Conservation (phyloP, 2,113 vertebrate species). For the Bubo bubo region DNA sequence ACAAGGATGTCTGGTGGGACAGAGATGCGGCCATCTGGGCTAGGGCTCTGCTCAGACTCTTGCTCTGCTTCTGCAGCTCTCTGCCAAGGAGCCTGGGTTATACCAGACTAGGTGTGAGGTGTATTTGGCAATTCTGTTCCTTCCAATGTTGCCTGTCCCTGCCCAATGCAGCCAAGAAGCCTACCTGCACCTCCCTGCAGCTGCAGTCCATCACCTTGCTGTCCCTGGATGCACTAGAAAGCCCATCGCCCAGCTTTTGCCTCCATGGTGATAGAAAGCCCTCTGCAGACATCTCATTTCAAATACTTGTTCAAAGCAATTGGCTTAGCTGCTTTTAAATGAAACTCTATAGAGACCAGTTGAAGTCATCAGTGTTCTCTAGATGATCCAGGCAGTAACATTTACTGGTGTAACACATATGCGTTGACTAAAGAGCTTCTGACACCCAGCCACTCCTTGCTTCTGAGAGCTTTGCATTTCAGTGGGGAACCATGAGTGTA, state of each 20-base stretch:
- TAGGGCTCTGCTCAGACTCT: neutral
- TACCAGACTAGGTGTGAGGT: neutral
- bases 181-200: neutral
- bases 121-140: neutral
- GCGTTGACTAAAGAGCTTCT: neutral
- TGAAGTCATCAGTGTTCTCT: neutral
- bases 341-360: neutral
- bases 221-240: neutral
- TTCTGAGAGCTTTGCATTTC: conserved; percentile 13
- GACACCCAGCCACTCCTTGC: neutral
- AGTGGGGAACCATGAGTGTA: neutral
- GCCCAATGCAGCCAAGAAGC: neutral
- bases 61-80: neutral
- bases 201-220: neutral
- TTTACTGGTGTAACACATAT: neutral
- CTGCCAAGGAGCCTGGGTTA: neutral
- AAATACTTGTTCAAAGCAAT: neutral
- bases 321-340: conserved; percentile 12
- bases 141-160: neutral
- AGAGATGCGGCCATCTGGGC: neutral
- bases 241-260: neutral
- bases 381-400: neutral
- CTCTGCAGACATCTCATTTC: neutral
- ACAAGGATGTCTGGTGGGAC: neutral
- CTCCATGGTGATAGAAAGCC: neutral